phyloP scores from a whole-genome alignment of 2,888 invertebrate species.

The Monopis laevigella region DNA sequence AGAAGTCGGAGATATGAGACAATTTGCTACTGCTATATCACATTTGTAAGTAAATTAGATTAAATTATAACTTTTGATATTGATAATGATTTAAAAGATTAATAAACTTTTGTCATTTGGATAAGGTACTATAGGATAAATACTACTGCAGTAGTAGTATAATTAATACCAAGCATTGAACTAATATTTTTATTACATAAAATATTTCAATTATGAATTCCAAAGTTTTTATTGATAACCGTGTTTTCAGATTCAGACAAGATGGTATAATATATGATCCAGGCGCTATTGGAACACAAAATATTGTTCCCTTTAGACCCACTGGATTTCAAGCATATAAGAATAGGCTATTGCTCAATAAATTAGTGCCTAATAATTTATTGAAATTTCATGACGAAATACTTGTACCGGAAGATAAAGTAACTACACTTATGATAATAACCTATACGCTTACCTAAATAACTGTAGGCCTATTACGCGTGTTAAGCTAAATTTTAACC shows the following conservation, averaged over 20 bases:
- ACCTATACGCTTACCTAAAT: background rate
- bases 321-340: constrained; percentile 63
- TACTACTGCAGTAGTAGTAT: no score
- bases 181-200: no score
- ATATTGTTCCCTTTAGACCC: constrained; percentile 67
- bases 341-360: constrained; percentile 53
- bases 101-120: no score
- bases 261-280: constrained; percentile 66
- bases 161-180: no score
- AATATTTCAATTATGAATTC: no score
- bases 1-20: constrained; percentile 59
- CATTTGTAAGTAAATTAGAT: constrained; percentile 53
- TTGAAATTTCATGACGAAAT: constrained; percentile 62
- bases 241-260: constrained; percentile 60
- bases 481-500: no score
- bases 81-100: no score
- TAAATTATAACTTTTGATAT: no score
- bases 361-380: constrained; percentile 64
- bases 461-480: background rate
- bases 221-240: no score
- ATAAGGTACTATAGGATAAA: no score
- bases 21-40: constrained; percentile 58
- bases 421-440: constrained; percentile 31
- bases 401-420: constrained; percentile 57
- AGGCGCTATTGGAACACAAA: constrained; percentile 22